Evolutionary conservation across 2,797 vertebrate genomes (phyloP).

Genomic region (Philypnodon macrostomus): DNA sequence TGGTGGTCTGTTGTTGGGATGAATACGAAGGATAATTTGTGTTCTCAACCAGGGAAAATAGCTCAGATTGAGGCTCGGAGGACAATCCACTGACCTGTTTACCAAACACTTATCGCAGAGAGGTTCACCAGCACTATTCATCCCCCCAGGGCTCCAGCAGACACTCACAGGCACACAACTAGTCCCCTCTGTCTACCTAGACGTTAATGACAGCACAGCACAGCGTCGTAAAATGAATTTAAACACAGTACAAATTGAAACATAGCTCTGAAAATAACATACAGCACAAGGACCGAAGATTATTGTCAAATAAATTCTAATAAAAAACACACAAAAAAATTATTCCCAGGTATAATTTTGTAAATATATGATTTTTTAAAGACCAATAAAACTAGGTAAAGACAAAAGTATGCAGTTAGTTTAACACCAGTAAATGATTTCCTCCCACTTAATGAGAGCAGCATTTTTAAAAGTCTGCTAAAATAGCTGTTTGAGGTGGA

Average conservation of each 20-base stretch:
- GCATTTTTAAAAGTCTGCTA: conserved; percentile 59
- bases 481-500: conserved; percentile 71
- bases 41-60: conserved; percentile 69
- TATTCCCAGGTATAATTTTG: no score
- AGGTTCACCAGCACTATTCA: conserved; percentile 64
- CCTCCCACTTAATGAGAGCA: conserved; percentile 30
- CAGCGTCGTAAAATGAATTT: conserved; percentile 47
- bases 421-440: conserved; percentile 26
- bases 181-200: conserved; percentile 47
- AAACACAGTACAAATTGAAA: conserved; percentile 38
- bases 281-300: conserved; percentile 8
- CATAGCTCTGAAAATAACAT: conserved; percentile 24
- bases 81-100: conserved; percentile 73
- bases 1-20: conserved; percentile 66
- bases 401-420: conserved; percentile 1
- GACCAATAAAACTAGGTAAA: conserved; percentile 9
- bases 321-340: no score
- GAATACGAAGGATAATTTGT: conserved; percentile 69
- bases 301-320: no score
- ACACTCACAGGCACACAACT: conserved; percentile 40
- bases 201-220: conserved; percentile 57
- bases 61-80: conserved; percentile 65
- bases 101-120: conserved; percentile 72
- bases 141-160: conserved; percentile 53
- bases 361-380: neutral